A percentile compares a stretch with the other conserved stretches of the same genome.
Evolutionary conservation across 2,797 vertebrate species (phyloP).

Genomic region (Characodon lateralis): DNA sequence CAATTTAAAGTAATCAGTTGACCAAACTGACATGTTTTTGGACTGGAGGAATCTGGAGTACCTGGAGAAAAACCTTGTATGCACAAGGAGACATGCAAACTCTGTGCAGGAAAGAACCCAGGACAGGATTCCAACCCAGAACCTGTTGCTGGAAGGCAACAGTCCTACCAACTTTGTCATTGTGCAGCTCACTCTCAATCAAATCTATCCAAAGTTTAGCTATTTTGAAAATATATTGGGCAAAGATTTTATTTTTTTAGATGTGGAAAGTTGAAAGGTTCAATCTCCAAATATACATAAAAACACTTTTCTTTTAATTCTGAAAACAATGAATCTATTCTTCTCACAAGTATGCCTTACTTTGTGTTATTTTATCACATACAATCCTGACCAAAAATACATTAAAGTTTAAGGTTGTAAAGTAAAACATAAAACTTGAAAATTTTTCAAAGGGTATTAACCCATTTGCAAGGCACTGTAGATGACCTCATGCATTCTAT

Average conservation of each 20-base stretch:
- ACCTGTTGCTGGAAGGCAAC: neutral
- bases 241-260: neutral
- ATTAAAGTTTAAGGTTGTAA: neutral
- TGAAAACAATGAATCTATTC: neutral
- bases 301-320: neutral
- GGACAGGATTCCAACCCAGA: neutral
- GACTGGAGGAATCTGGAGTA: neutral
- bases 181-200: neutral
- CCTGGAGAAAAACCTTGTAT: neutral
- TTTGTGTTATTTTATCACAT: neutral
- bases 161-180: neutral
- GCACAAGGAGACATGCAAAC: neutral
- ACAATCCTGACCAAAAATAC: neutral
- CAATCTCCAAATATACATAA: neutral
- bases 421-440: neutral
- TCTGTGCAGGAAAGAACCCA: neutral
- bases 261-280: neutral
- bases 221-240: neutral
- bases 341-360: neutral
- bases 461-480: neutral
- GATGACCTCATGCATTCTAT: neutral
- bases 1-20: neutral
- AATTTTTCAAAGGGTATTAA: neutral
- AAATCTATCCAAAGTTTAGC: neutral
- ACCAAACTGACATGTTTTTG: neutral